Percentiles rank a stretch among this genome's conserved stretches.
These are phyloP conservation scores for Linnaemya tessellans DNA, from an alignment of 2,888 invertebrate genomes.

Conservation along the genomic window DNA sequence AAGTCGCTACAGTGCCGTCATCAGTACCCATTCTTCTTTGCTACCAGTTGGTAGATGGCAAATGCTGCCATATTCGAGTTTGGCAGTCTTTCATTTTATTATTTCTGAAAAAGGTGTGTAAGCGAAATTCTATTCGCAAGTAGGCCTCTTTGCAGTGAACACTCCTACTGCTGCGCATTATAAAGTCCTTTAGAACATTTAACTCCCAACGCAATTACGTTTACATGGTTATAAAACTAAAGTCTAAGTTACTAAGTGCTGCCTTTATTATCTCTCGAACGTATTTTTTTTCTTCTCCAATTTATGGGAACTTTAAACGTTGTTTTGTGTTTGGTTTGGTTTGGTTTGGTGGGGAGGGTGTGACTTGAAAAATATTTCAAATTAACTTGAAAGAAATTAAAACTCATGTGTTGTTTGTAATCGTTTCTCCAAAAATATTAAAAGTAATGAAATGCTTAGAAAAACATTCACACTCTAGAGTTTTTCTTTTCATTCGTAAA, in stretches of 20 bases:
- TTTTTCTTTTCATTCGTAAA: too few relatives aligned
- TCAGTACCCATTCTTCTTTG: too few relatives aligned
- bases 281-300: neutral
- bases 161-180: neutral
- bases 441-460: neutral
- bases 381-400: neutral
- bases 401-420: neutral
- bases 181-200: constrained; percentile 17
- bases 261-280: constrained; percentile 12
- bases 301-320: constrained; percentile 2
- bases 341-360: neutral
- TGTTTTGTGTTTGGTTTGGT: neutral
- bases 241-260: neutral
- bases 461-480: neutral
- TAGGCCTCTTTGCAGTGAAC: neutral
- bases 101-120: neutral
- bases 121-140: neutral
- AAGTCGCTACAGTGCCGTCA: too few relatives aligned
- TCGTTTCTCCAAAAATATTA: neutral
- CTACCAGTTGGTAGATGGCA: too few relatives aligned
- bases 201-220: constrained; percentile 47
- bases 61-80: too few relatives aligned
- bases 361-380: neutral
- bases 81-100: neutral
- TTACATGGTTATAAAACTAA: constrained; percentile 27